These are phyloP conservation scores for Limnephilus rhombicus DNA, from an alignment of 2,888 invertebrate genomes.

Conservation along the genomic window DNA sequence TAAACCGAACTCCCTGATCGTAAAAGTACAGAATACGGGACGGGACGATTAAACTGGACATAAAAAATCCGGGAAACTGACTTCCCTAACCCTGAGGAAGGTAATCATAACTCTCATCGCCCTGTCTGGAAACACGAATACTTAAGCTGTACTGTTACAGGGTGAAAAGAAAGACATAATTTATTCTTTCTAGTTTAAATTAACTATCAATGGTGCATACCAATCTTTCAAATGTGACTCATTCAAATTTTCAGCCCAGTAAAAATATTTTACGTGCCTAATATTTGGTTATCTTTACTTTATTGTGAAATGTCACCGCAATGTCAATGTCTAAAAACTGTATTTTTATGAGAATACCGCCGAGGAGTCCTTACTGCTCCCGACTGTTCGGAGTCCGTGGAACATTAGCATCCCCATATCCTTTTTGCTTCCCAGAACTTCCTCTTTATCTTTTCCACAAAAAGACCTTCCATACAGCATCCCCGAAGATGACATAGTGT, in stretches of 20 bases:
- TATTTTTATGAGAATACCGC: too few relatives aligned
- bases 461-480: too few relatives aligned
- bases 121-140: slow-evolving; percentile 16
- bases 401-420: too few relatives aligned
- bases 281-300: not conserved
- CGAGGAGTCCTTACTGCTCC: too few relatives aligned
- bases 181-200: not conserved
- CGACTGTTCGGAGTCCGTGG: too few relatives aligned
- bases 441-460: too few relatives aligned
- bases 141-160: slow-evolving; percentile 10
- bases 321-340: too few relatives aligned
- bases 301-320: too few relatives aligned
- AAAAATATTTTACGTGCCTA: not conserved
- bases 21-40: slow-evolving; percentile 45
- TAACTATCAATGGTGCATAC: too few relatives aligned
- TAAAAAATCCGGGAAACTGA: slow-evolving; percentile 50
- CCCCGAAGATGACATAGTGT: too few relatives aligned
- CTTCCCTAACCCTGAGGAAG: slow-evolving; percentile 31
- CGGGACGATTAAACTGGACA: slow-evolving; percentile 39
- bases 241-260: not conserved
- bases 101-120: slow-evolving; percentile 48
- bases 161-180: not conserved
- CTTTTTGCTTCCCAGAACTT: too few relatives aligned
- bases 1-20: slow-evolving; percentile 43
- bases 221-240: not conserved